Percentiles rank a stretch among this genome's conserved stretches.
phyloP scores from a whole-genome alignment of 2,797 vertebrate species.

The Monodelphis domestica region DNA sequence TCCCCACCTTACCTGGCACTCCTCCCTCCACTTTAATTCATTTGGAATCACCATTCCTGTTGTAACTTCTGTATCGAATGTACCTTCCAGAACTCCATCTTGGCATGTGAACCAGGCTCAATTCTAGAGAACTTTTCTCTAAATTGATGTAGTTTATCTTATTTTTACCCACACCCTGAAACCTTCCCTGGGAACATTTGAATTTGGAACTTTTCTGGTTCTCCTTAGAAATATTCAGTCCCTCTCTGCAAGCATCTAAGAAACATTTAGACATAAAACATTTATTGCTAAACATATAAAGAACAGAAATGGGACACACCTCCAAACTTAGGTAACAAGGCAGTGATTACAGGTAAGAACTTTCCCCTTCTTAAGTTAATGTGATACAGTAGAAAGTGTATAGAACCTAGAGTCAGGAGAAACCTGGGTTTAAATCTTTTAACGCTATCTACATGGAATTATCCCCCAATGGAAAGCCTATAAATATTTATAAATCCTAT shows the following conservation, averaged over 20 bases:
- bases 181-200: background rate
- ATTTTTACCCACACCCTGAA: background rate
- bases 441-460: background rate
- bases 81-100: background rate
- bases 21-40: background rate
- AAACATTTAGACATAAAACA: background rate
- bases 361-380: background rate
- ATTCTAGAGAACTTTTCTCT: background rate
- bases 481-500: too few relatives aligned
- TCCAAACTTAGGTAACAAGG: background rate
- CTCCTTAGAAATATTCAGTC: background rate
- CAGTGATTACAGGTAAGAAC: background rate
- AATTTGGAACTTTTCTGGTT: background rate
- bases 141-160: background rate
- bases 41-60: background rate
- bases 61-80: background rate
- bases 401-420: background rate
- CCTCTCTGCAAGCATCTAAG: background rate
- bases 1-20: background rate
- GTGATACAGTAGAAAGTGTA: background rate
- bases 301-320: background rate
- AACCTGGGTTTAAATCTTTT: background rate
- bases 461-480: background rate
- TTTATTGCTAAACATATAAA: background rate
- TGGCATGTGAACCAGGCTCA: background rate